Conservation (phyloP, 2,113 vertebrate species). For the Caranx ignobilis region DNA sequence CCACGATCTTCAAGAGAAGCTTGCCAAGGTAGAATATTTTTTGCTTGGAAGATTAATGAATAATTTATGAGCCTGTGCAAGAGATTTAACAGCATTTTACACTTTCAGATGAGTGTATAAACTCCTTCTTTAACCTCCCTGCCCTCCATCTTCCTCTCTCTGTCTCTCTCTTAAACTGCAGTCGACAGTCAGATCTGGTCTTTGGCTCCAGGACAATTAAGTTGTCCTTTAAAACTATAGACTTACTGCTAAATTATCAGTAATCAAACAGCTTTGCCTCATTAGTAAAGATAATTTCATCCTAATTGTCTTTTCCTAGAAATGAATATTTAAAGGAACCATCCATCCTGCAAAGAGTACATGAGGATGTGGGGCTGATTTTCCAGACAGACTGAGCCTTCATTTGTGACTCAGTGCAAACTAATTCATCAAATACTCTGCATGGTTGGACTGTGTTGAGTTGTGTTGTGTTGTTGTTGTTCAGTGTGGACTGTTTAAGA, state of each 20-base stretch:
- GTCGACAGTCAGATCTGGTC: slow-evolving; percentile 7
- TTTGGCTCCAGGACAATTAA: slow-evolving; percentile 28
- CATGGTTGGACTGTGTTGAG: background rate
- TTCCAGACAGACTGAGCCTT: slow-evolving; percentile 17
- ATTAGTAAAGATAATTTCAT: slow-evolving; percentile 43
- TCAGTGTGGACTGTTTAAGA: background rate
- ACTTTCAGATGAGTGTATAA: slow-evolving; percentile 35
- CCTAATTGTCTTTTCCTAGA: slow-evolving; percentile 21
- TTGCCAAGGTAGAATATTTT: slow-evolving; percentile 89
- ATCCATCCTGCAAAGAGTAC: slow-evolving; percentile 7
- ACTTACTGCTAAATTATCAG: slow-evolving; percentile 40
- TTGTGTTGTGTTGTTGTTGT: background rate
- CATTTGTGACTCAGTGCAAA: slow-evolving; percentile 19
- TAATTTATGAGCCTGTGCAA: slow-evolving; percentile 49
- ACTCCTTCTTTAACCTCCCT: slow-evolving; percentile 11
- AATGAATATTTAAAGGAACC: slow-evolving; percentile 38
- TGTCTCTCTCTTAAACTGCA: slow-evolving; percentile 20
- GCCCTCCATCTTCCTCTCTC: slow-evolving; percentile 27
- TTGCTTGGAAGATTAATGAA: slow-evolving; percentile 50
- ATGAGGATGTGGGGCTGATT: slow-evolving; percentile 4
- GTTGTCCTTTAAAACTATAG: slow-evolving; percentile 22
- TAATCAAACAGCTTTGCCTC: slow-evolving; percentile 31
- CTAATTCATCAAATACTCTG: slow-evolving; percentile 15
- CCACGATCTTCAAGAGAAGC: slow-evolving; percentile 96
- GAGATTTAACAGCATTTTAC: slow-evolving; percentile 38